Percentiles rank a stretch among this genome's conserved stretches.
Conservation (phyloP, 2,888 invertebrate genomes). For the Mythimna impura region DNA sequence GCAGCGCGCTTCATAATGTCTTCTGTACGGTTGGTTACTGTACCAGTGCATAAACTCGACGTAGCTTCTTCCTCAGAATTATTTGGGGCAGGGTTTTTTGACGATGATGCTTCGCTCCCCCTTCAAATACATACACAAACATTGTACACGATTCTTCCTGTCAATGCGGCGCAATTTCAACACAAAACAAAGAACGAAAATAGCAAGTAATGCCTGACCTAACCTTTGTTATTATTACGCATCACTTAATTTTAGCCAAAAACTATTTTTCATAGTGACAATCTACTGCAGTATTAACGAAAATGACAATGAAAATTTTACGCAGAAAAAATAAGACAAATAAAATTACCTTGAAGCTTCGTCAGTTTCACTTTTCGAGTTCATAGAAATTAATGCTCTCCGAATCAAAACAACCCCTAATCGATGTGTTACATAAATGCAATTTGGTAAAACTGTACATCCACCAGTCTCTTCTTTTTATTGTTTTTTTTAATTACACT, state of each 20-base stretch:
- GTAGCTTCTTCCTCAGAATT: conserved; percentile 76
- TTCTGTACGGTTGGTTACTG: conserved; percentile 80
- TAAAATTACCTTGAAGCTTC: conserved; percentile 90
- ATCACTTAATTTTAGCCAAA: conserved; percentile 53
- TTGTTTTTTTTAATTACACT: conserved; percentile 75
- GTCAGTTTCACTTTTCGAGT: conserved; percentile 90
- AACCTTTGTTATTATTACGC: conserved; percentile 77
- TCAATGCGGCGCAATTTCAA: conserved; percentile 55
- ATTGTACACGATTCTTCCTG: conserved; percentile 52
- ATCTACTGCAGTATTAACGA: conserved; percentile 31
- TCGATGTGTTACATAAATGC: conserved; percentile 77
- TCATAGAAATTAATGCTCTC: conserved; percentile 87
- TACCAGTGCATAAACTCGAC: conserved; percentile 81
- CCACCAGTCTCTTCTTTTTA: conserved; percentile 60
- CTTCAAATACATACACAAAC: conserved; percentile 68
- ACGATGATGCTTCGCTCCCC: conserved; percentile 90
- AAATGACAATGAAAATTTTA: conserved; percentile 25
- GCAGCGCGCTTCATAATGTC: conserved; percentile 94
- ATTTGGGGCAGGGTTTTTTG: conserved; percentile 83
- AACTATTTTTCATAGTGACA: conserved; percentile 21
- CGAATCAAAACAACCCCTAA: conserved; percentile 78
- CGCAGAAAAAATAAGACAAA: conserved; percentile 42
- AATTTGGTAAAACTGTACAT: conserved; percentile 73
- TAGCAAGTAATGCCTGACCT: conserved; percentile 87
- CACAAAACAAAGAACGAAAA: conserved; percentile 85